These are phyloP conservation scores for Hiodon alosoides DNA, from an alignment of 2,113 vertebrate genomes.

Conservation along the genomic window DNA sequence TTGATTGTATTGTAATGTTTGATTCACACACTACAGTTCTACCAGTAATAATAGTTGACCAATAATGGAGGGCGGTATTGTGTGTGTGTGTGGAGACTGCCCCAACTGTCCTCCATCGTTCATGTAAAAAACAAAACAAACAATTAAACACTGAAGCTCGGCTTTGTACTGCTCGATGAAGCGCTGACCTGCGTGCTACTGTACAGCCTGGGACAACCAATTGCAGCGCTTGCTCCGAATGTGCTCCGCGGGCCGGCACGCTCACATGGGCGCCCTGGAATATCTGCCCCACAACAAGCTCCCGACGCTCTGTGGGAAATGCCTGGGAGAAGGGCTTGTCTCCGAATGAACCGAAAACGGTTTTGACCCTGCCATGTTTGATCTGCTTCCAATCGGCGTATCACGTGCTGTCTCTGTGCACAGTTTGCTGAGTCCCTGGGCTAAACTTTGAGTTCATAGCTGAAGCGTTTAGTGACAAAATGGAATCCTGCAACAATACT, in stretches of 20 bases:
- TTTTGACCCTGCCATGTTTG: too few species aligned
- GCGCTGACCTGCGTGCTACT: neutral
- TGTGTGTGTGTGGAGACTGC: conserved; percentile 3
- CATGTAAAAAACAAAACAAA: conserved; percentile 1
- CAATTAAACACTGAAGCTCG: conserved; percentile 11
- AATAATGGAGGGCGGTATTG: neutral
- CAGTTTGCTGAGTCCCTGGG: too few species aligned
- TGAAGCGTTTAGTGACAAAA: too few species aligned
- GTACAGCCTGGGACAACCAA: conserved; percentile 1
- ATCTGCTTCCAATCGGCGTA: too few species aligned
- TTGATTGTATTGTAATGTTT: conserved; percentile 1
- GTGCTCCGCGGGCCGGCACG: neutral
- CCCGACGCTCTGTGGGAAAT: neutral
- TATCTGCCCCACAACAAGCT: conserved; percentile 18
- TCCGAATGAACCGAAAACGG: too few species aligned
- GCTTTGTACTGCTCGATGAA: neutral
- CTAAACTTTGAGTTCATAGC: too few species aligned
- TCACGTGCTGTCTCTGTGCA: too few species aligned
- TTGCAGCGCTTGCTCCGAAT: neutral
- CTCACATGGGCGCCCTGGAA: neutral
- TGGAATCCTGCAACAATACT: too few species aligned
- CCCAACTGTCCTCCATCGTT: neutral
- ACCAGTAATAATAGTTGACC: conserved; percentile 4
- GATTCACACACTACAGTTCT: conserved; percentile 15
- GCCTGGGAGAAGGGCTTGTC: conserved; percentile 26